phyloP scores from a whole-genome alignment of 2,113 vertebrate species.

The Nycticebus coucang region DNA sequence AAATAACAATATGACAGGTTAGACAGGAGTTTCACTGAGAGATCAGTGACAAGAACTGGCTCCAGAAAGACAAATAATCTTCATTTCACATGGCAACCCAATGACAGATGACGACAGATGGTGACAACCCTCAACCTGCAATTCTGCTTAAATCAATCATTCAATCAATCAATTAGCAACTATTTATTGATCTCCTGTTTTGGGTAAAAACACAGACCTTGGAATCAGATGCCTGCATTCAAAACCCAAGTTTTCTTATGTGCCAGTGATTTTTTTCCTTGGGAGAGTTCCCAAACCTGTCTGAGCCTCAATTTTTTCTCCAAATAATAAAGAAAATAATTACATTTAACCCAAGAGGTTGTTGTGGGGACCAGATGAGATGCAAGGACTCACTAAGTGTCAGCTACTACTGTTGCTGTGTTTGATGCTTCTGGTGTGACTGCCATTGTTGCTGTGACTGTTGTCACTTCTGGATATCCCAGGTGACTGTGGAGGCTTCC shows the following conservation, averaged over 20 bases:
- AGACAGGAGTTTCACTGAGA: constrained; percentile 68
- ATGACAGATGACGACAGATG: constrained; percentile 75
- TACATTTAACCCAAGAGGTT: not conserved
- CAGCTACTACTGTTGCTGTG: not conserved
- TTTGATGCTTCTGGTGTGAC: not conserved
- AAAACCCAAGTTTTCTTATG: constrained; percentile 44
- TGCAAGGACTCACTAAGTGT: not conserved
- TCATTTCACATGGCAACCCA: constrained; percentile 70
- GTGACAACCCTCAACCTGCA: constrained; percentile 65
- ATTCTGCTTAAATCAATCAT: constrained; percentile 61
- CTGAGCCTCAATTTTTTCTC: constrained; percentile 33
- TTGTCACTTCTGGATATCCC: not conserved
- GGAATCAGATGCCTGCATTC: constrained; percentile 53
- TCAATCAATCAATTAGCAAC: constrained; percentile 65
- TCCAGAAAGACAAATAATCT: constrained; percentile 75
- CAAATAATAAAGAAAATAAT: not conserved
- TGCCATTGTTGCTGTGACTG: not conserved
- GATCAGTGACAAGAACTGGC: constrained; percentile 72
- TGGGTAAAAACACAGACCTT: constrained; percentile 60
- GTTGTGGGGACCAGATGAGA: not conserved
- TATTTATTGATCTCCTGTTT: constrained; percentile 75
- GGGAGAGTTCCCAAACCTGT: constrained; percentile 27
- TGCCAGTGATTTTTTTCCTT: not conserved
- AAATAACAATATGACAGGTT: constrained; percentile 74
- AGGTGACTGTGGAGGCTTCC: too few species aligned